Percentiles rank a stretch among this genome's conserved stretches.
Conservation (phyloP, 1,140 invertebrate species). For the Sarcophaga peregrina region DNA sequence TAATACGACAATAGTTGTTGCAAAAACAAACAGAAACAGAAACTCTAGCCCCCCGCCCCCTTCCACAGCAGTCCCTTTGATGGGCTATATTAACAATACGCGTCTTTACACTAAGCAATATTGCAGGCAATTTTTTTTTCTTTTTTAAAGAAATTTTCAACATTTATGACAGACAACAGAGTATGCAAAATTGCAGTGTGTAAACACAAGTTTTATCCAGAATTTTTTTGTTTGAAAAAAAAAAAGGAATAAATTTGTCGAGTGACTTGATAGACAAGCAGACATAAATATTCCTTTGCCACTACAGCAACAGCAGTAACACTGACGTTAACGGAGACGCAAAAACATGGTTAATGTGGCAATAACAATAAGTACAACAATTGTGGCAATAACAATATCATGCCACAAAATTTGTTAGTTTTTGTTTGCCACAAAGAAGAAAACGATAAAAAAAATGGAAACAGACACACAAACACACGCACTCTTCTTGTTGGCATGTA, state of each 20-base stretch:
- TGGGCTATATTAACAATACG: neutral
- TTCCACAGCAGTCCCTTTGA: neutral
- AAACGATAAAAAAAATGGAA: no score
- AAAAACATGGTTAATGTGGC: no score
- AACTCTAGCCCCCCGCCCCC: neutral
- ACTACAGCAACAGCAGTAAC: neutral
- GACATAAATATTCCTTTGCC: neutral
- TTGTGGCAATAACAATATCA: neutral
- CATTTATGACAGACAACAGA: neutral
- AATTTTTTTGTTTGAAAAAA: no score
- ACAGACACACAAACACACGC: no score
- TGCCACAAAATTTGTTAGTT: neutral
- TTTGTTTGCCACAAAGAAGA: no score
- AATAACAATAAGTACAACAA: no score
- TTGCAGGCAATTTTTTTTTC: no score
- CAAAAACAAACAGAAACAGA: neutral
- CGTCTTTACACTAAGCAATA: no score
- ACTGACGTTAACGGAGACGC: neutral
- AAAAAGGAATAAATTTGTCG: constrained; percentile 11
- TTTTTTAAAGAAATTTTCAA: no score
- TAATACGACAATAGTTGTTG: neutral
- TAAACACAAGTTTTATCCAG: neutral
- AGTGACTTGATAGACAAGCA: constrained; percentile 35
- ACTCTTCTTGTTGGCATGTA: neutral
- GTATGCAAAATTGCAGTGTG: neutral